Base-by-base conservation (phyloP, 2,797 vertebrate species). In the Petrocephalus sullivani region DNA sequence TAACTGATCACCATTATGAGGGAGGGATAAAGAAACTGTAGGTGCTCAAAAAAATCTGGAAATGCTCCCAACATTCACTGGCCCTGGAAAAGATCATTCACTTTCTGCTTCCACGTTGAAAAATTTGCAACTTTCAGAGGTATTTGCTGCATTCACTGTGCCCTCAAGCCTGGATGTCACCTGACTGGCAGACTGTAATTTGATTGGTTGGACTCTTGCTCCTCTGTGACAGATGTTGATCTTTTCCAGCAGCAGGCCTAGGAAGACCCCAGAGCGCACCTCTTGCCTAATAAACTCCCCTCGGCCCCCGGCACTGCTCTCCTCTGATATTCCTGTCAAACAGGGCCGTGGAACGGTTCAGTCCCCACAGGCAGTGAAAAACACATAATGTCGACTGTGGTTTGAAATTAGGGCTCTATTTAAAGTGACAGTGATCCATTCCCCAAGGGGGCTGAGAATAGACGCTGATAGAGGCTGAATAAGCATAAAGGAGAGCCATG, bases 151-250 rank as follows among this genome's bases (percentile, higher is more conserved):
- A 56, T 28, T 33, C 3, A 49, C 41, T 46, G 87, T 81, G 33
- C 54, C 53, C n/a, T 19, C 21, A 37, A 28, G 51, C 61, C 53
- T 85, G 16, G 28, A 49, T 23, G 58, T 51, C 23, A 28, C 2
- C 64, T 84, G 41, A 49, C 82, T 2, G 23, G 23, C 41, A 41
- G 37, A 14, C 57, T 28, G 37, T 56, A 84, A 33, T 23, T 21
- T 37, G 81, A 88, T 88, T 88, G 57, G 49, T 28, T 4, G 6
- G 58, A 7, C 49, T 49, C 49, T 57, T 71, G 60, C 53, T 67
- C 19, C 81, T 88, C 71, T 81, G 61, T 87, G 89, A 89, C 89
- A 88, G 89, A 90, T 89, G 88, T 89, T 89, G 89, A 90, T 89
- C 86, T 81, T 87, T 89, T 88, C 53, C 88, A 60, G 51, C 56